Conservation (phyloP, 2,113 vertebrate genomes). For the Sturnira hondurensis region DNA sequence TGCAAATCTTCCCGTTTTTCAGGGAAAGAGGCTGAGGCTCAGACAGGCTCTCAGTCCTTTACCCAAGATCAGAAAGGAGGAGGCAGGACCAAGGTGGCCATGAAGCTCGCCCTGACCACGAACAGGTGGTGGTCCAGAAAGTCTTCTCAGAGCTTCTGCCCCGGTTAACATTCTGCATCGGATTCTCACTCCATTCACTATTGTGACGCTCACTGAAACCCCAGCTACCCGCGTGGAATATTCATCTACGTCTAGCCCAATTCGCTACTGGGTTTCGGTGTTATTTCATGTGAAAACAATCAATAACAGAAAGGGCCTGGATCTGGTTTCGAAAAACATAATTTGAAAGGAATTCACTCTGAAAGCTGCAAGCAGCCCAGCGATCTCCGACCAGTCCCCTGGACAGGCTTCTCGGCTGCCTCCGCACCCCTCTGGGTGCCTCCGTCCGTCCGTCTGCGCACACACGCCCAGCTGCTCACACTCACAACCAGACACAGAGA, state of each 20-base stretch:
- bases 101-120: rapidly evolving
- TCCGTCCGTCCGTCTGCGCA: background rate
- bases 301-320: background rate
- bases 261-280: slow-evolving; percentile 11
- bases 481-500: background rate
- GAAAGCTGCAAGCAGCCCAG: background rate
- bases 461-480: background rate
- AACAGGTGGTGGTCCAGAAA: rapidly evolving
- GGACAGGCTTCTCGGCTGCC: background rate
- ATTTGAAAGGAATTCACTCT: slow-evolving; percentile 34
- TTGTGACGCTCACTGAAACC: no score
- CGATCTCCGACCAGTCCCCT: rapidly evolving
- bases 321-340: slow-evolving; percentile 22
- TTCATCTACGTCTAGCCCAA: background rate
- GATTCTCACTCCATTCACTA: no score
- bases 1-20: background rate
- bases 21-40: background rate
- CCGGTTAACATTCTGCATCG: background rate
- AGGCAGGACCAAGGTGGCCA: no score
- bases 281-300: slow-evolving; percentile 40
- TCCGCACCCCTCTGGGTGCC: background rate
- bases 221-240: background rate
- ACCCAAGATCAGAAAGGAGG: background rate
- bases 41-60: background rate
- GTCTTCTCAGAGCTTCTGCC: background rate